Evolutionary conservation across 2,888 invertebrate genomes (phyloP), one percentile per base, ranked within the genome.

Genomic region (Nomada ruficornis): DNA sequence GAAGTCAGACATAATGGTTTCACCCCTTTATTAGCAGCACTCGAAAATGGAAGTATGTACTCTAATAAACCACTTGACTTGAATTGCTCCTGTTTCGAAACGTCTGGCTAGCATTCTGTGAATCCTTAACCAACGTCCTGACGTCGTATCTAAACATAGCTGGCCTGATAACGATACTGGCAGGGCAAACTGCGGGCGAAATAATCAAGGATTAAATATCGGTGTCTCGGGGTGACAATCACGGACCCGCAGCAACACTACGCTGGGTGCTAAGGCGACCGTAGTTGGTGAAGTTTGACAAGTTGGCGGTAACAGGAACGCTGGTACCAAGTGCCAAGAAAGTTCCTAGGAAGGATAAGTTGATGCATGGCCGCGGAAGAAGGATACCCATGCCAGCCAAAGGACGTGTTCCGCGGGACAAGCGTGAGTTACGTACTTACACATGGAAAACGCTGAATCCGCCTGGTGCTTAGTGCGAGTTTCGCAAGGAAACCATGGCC

Each of bases 241-340:
- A 86, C 78, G 74, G 73, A 54, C 57, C 64, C 54, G 71, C 65
- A 67, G 70, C 63, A 76, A 75, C 74, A 65, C 71, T 60, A 47
- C 18, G 69, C 71, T 69, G 80, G 79, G 65, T 82, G 77, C 75
- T 80, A 77, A 79, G 84, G 79, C 73, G 79, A 64, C 62, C 67
- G 73, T 80, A 80, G 84, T 88, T 77, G 83, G 81, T 44, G 74
- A 82, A 88, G 83, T 88, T 88, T 88, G 87, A 88, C 87, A 88
- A 88, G 84, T 88, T 86, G 84, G 82, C 78, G 85, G 87, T 84
- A 88, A 88, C 84, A 82, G 86, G 86, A 76, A 84, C 84, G 87
- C 63, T 63, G 82, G 86, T 80, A 83, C 71, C 84, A 88, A 86
- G 86, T 83, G 87, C 86, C 88, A 88, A 82, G 87, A 88, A 88